phyloP scores from a whole-genome alignment of 1,140 invertebrate species.

The Chlorops oryzae region DNA sequence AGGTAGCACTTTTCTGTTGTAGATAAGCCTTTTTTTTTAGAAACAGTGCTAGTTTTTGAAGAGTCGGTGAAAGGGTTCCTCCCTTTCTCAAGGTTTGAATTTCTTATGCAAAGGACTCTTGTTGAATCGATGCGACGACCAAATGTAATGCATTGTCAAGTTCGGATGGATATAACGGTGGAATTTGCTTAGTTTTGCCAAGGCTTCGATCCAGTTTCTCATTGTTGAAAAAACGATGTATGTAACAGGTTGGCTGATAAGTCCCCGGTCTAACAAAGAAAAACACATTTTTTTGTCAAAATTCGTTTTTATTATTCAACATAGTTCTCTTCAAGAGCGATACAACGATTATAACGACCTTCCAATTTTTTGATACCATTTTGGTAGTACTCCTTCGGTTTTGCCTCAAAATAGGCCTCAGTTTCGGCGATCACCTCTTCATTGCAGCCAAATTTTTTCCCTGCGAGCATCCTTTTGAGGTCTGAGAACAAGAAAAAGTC shows the following conservation, averaged over 20 bases:
- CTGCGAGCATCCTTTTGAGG: no score
- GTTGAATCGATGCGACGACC: background rate
- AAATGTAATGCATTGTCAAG: no score
- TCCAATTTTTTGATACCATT: background rate
- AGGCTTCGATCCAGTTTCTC: background rate
- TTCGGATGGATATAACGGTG: no score
- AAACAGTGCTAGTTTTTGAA: constrained; percentile 4
- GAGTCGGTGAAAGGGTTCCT: background rate
- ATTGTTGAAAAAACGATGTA: background rate
- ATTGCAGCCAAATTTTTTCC: no score
- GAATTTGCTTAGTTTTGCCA: background rate
- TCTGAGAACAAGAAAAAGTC: no score
- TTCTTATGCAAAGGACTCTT: background rate
- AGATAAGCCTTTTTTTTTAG: background rate
- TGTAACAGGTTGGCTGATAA: background rate
- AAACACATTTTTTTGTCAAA: background rate
- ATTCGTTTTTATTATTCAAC: background rate
- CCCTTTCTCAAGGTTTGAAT: background rate
- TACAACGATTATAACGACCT: background rate
- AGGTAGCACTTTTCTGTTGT: background rate
- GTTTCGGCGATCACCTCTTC: background rate
- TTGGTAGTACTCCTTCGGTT: background rate
- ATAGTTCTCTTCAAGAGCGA: background rate
- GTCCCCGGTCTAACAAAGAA: background rate
- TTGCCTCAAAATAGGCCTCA: background rate